Conservation (phyloP, 2,797 vertebrate species). For the Diceros bicornis region DNA sequence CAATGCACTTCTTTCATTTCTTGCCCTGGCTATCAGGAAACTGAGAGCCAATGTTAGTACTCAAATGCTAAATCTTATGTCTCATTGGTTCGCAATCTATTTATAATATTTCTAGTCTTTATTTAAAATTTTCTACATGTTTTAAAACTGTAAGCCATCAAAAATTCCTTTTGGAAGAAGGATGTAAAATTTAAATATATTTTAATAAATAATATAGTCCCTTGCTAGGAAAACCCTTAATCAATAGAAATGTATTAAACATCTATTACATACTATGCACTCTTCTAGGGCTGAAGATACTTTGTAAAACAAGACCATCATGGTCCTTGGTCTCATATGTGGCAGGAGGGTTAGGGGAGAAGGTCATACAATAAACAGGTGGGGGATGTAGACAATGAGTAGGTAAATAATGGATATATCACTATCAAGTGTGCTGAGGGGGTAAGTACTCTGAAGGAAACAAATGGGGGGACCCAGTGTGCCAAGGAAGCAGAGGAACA, state of each 20-base stretch:
- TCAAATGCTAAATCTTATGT: constrained; percentile 18
- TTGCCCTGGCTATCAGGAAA: constrained; percentile 22
- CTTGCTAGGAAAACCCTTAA: not conserved
- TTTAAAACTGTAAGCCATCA: constrained; percentile 23
- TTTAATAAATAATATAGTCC: constrained; percentile 1
- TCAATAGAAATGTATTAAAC: not conserved
- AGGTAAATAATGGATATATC: not conserved
- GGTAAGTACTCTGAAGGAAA: not conserved
- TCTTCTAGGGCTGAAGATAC: not conserved
- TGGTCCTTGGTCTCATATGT: not conserved
- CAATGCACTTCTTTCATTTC: constrained; percentile 8
- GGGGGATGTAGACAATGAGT: not conserved
- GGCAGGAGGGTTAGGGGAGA: not conserved
- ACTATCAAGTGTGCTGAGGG: not conserved
- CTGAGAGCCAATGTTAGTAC: not conserved
- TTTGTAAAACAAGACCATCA: not conserved
- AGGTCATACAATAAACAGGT: not conserved
- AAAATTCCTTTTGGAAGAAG: constrained; percentile 18
- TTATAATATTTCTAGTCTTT: not conserved
- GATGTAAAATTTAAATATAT: constrained; percentile 18
- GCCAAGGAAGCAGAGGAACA: not conserved
- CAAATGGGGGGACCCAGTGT: not conserved
- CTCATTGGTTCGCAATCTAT: not conserved
- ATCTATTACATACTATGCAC: not conserved
- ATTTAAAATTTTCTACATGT: constrained; percentile 47